phyloP scores from a whole-genome alignment of 2,797 vertebrate species.

The Alectoris magna region DNA sequence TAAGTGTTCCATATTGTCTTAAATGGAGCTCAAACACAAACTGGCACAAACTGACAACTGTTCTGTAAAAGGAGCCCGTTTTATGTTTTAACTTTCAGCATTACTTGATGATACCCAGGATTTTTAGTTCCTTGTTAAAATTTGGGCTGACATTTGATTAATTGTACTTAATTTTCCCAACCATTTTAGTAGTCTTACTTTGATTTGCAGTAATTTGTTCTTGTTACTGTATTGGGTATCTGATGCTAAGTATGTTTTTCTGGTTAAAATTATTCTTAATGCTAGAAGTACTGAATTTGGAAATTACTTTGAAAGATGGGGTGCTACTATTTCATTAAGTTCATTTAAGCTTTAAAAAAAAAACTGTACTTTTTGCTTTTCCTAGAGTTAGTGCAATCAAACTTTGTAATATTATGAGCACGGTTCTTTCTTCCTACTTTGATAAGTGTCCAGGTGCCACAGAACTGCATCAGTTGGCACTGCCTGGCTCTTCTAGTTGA shows the following conservation, averaged over 20 bases:
- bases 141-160: neutral
- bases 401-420: neutral
- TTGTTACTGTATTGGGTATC: neutral
- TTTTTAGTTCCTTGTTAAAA: neutral
- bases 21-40: neutral
- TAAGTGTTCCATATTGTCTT: neutral
- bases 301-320: neutral
- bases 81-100: neutral
- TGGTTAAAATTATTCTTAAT: neutral
- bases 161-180: neutral
- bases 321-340: neutral
- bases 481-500: neutral
- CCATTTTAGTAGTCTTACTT: neutral
- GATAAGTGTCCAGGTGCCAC: accelerated
- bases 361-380: neutral
- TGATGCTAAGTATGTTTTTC: neutral
- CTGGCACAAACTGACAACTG: neutral
- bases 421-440: neutral
- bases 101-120: neutral
- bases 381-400: neutral
- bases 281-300: neutral
- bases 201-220: no score
- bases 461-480: neutral
- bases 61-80: neutral
- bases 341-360: neutral